Evolutionary conservation across 2,888 invertebrate genomes (phyloP).

Genomic region (Papilio gigon): DNA sequence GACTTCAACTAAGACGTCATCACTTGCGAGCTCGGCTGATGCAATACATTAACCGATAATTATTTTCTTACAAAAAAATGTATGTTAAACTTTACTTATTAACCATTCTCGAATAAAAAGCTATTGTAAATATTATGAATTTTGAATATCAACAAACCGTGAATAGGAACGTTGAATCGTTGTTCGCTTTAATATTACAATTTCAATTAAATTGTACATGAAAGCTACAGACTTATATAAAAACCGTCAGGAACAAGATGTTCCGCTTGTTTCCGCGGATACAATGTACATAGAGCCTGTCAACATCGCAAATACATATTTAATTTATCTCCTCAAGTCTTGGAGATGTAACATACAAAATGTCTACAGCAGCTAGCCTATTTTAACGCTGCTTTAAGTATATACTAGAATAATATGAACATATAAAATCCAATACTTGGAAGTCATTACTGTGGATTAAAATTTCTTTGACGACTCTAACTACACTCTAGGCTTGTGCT

Average conservation of each 20-base stretch:
- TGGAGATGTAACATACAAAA: background rate
- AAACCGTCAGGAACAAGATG: slow-evolving; percentile 13
- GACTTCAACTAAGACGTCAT: background rate
- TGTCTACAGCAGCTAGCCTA: too few relatives aligned
- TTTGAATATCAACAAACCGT: background rate
- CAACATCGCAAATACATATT: slow-evolving; percentile 6
- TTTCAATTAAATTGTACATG: slow-evolving; percentile 8
- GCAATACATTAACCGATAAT: background rate
- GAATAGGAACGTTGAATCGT: background rate
- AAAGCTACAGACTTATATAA: slow-evolving; percentile 4
- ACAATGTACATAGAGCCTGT: slow-evolving; percentile 17
- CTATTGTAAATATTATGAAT: background rate
- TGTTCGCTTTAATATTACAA: background rate
- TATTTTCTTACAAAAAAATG: background rate
- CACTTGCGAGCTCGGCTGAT: background rate
- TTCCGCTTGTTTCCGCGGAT: background rate
- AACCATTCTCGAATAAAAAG: background rate
- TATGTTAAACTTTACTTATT: background rate
- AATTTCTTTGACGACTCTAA: too few relatives aligned
- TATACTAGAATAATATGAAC: too few relatives aligned
- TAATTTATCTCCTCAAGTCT: background rate
- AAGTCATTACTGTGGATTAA: too few relatives aligned
- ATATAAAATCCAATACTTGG: too few relatives aligned
- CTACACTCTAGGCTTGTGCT: too few relatives aligned
- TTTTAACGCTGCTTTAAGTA: too few relatives aligned